Base-by-base conservation (phyloP, 2,113 vertebrate species). In the Enhydra lutris region DNA sequence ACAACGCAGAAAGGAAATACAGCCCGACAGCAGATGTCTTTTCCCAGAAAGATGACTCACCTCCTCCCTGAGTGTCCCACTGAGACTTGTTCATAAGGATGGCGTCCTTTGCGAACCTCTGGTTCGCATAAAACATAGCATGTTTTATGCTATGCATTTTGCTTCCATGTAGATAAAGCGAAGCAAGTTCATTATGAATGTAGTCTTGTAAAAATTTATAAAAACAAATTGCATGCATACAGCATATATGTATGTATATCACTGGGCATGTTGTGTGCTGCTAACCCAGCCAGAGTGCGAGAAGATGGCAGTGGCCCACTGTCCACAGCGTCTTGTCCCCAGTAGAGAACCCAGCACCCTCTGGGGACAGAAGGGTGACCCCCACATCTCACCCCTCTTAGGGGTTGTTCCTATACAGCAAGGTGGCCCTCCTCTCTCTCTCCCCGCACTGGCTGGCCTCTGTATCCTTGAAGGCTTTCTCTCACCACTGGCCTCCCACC, bases 31-130 rank as follows among this genome's bases (percentile, higher is more conserved):
- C 24, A 47, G 15, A 50, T 55, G 86, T 15, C 42, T 57, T 86
- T 97, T 83, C 91, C 83, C 45, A 36, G 93, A 86, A 92, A 8
- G 55, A 92, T 83, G 79, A 94, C 23, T 91, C 91, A 69, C 42
- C 34, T 52, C 61, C 31, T 63, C 82, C 4, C 1, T 36, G 36
- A 83, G 50, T 9, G 6, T 11, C 79, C 36, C 0, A 1, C 39
- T 7, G 1, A 65, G 55, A 65, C 4, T 2, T n/a, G 18, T n/a
- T 61, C n/a, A 34, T 71, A 73, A 86, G 71, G 89, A 50, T 24
- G 57, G 63, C 29, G 18, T 36, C 81, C 57, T 91, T 24, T 15
- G 57, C 39, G 15, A 86, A 20, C 26, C 11, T 1, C 80, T 71
- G 29, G 15, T 26, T 26, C 23, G 50, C 14, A 42, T 42, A 42